Percentiles rank a stretch among this genome's conserved stretches.
phyloP scores from a whole-genome alignment of 2,888 invertebrate species.

The Rosalia funebris region DNA sequence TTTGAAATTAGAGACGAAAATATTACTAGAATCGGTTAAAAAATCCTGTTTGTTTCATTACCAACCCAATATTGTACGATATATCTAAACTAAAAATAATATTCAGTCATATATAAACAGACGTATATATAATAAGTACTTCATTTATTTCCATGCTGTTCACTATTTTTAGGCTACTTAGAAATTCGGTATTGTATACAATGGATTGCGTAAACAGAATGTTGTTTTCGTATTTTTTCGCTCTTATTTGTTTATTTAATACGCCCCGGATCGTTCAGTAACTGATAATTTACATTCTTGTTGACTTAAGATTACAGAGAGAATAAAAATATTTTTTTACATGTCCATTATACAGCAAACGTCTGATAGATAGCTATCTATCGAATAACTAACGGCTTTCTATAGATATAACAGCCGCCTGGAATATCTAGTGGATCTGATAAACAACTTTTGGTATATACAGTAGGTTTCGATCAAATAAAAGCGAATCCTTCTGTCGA shows the following conservation, averaged over 20 bases:
- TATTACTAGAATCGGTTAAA: too few species aligned
- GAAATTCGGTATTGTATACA: background rate
- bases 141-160: background rate
- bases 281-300: background rate
- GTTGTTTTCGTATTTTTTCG: slow-evolving; percentile 10
- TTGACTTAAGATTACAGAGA: background rate
- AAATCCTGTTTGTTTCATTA: too few species aligned
- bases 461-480: too few species aligned
- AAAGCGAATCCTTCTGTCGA: too few species aligned
- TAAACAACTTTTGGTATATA: too few species aligned
- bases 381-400: too few species aligned
- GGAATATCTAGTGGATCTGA: too few species aligned
- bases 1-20: too few species aligned
- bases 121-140: background rate
- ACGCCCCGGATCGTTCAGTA: background rate
- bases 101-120: background rate
- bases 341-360: background rate
- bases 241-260: slow-evolving; percentile 4
- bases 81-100: background rate
- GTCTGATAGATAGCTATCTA: background rate
- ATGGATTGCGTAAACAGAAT: slow-evolving; percentile 5
- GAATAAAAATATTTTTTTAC: background rate
- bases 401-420: too few species aligned
- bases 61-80: background rate
- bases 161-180: background rate